Base-by-base conservation (phyloP, 2,797 vertebrate genomes). In the Argya squamiceps region DNA sequence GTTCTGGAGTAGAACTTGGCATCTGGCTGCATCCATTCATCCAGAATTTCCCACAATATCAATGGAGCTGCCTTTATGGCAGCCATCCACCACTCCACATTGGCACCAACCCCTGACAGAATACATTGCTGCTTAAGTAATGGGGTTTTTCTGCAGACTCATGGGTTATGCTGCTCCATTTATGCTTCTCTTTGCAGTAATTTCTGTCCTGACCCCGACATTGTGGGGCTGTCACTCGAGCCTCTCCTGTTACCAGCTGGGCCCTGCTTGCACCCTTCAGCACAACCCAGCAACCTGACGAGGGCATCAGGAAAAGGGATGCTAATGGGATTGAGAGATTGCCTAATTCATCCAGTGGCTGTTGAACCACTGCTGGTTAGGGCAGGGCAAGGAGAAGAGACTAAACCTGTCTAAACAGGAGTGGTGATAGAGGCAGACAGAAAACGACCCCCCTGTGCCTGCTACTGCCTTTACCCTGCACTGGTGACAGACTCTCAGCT, bases 171-270 rank as follows among this genome's bases (percentile, higher is more conserved):
- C 7, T 69, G 21, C 36, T 90, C 46, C 32, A 27, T 3, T 63
- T 47, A 8, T 8, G 34, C 34, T 59, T 59, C 71, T 26, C 41
- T 71, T 46, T 39, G 39, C 64, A 65, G 65, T 5, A 58, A 17
- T 59, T 91, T 75, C 49, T 71, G 3, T 24, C 46, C 69, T 4
- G 13, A 60, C 52, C 32, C 52, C 2, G 5, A 23, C 12, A 8
- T 0, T 11, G 7, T 6, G 10, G 27, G n/a, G 34, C 30, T 80
- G 53, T 30, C 15, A 3, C 0, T 50, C 0, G 0, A 46, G 13
- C 27, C 22, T 26, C 17, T 78, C 46, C 3, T 1, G 32, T 49
- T 37, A 11, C 52, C 32, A 46, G 36, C 39, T 79, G 59, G 15
- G 10, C 3, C 5, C 29, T 29, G 36, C 69, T 58, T 43, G 47